These are phyloP conservation scores for Pipistrellus pygmaeus DNA, from an alignment of 2,797 vertebrate genomes.

Conservation along the genomic window DNA sequence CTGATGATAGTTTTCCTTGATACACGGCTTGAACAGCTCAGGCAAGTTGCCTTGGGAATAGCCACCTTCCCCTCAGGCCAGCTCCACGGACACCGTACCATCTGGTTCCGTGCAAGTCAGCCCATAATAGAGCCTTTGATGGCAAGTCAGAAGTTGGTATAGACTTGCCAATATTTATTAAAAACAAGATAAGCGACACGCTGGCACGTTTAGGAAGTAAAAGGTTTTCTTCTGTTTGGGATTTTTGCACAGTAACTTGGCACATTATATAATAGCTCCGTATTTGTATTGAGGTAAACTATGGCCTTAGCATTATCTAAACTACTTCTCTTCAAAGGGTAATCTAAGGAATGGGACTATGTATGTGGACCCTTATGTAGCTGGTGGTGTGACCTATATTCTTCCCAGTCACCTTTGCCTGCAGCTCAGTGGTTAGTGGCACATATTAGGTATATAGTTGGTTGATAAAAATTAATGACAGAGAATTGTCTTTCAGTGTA, in stretches of 20 bases:
- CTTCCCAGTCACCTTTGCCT: background rate
- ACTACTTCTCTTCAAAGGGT: background rate
- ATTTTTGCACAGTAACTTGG: slow-evolving; percentile 19
- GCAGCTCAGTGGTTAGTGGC: background rate
- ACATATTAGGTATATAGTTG: background rate
- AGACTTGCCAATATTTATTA: background rate
- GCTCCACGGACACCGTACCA: background rate
- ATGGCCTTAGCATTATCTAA: background rate
- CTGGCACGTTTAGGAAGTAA: background rate
- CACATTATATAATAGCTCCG: background rate
- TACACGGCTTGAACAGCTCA: slow-evolving; percentile 37
- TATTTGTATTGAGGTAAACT: background rate
- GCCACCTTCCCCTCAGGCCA: slow-evolving; percentile 28
- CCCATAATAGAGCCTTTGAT: slow-evolving; percentile 42
- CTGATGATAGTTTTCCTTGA: slow-evolving; percentile 29
- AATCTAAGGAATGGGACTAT: background rate
- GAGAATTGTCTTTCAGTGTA: background rate
- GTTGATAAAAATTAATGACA: slow-evolving; percentile 41
- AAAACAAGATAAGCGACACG: background rate
- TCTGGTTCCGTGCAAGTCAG: background rate
- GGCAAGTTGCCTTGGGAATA: background rate
- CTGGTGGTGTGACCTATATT: background rate
- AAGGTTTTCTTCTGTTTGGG: background rate
- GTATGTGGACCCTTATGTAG: background rate
- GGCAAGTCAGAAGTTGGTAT: background rate